These are phyloP conservation scores for Prionchulus punctatus DNA, from an alignment of 2,888 invertebrate genomes.

Conservation along the genomic window DNA sequence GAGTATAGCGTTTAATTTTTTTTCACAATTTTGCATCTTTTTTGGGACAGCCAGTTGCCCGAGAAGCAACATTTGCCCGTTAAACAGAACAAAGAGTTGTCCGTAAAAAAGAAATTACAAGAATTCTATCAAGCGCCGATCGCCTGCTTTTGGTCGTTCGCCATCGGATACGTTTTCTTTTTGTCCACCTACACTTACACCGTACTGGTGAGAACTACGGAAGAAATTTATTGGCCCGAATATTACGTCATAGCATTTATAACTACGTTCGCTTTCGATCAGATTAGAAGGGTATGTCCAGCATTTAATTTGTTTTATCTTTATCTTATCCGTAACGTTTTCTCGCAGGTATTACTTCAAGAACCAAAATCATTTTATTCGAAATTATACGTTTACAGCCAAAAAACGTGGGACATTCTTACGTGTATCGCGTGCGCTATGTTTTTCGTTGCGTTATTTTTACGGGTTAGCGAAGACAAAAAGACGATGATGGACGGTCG, in stretches of 20 bases:
- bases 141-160: constrained; percentile 95
- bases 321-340: too few relatives aligned
- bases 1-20: too few relatives aligned
- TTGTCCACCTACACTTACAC: constrained; percentile 21
- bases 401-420: constrained; percentile 15
- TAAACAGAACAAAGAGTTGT: not conserved
- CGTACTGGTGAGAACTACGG: constrained; percentile 24
- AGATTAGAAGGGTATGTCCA: constrained; percentile 23
- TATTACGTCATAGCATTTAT: constrained; percentile 23
- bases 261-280: constrained; percentile 22
- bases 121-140: constrained; percentile 98
- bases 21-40: too few relatives aligned
- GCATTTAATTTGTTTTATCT: too few relatives aligned
- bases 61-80: not conserved
- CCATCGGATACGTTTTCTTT: constrained; percentile 33
- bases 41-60: too few relatives aligned
- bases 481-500: constrained; percentile 43
- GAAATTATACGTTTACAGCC: not conserved
- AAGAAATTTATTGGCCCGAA: constrained; percentile 19
- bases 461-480: constrained; percentile 1
- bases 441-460: constrained; percentile 15
- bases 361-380: not conserved
- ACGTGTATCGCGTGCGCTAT: constrained; percentile 32
- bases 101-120: constrained; percentile 69
- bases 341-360: not conserved